These are phyloP conservation scores for Lamproptera curius DNA, from an alignment of 2,888 invertebrate species.

Conservation along the genomic window DNA sequence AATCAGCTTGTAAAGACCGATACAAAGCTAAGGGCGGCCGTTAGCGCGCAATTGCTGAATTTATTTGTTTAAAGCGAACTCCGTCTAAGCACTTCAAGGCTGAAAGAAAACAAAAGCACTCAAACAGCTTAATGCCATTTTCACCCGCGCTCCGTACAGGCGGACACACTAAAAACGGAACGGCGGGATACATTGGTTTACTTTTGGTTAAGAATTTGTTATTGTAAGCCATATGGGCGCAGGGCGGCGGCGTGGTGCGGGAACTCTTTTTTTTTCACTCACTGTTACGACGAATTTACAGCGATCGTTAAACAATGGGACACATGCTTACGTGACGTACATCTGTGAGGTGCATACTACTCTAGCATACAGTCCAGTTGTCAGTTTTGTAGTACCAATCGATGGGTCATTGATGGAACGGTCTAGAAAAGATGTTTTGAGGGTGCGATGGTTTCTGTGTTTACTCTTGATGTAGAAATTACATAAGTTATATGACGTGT, in stretches of 20 bases:
- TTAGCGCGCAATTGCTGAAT: constrained; percentile 24
- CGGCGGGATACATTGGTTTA: constrained; percentile 64
- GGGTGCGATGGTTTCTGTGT: too few species aligned
- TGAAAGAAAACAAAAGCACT: constrained; percentile 46
- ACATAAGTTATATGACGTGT: too few species aligned
- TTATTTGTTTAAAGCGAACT: constrained; percentile 36
- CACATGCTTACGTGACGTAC: constrained; percentile 56
- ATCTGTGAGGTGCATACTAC: constrained; percentile 49
- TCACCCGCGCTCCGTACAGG: constrained; percentile 36
- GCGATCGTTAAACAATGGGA: constrained; percentile 66
- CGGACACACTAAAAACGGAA: constrained; percentile 47
- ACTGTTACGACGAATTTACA: constrained; percentile 60
- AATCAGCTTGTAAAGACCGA: constrained; percentile 7
- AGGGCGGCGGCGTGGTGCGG: constrained; percentile 45
- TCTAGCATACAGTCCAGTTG: neutral
- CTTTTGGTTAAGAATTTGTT: constrained; percentile 75
- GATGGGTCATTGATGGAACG: too few species aligned
- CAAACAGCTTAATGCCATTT: constrained; percentile 52
- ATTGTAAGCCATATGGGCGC: constrained; percentile 71
- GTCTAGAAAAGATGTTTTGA: too few species aligned
- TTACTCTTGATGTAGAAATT: too few species aligned
- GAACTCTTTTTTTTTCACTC: constrained; percentile 52
- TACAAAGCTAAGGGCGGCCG: constrained; percentile 10
- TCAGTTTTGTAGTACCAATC: too few species aligned
- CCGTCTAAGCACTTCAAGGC: constrained; percentile 37